Evolutionary conservation across 2,888 invertebrate genomes (phyloP).

Genomic region (Campoplex capitator): DNA sequence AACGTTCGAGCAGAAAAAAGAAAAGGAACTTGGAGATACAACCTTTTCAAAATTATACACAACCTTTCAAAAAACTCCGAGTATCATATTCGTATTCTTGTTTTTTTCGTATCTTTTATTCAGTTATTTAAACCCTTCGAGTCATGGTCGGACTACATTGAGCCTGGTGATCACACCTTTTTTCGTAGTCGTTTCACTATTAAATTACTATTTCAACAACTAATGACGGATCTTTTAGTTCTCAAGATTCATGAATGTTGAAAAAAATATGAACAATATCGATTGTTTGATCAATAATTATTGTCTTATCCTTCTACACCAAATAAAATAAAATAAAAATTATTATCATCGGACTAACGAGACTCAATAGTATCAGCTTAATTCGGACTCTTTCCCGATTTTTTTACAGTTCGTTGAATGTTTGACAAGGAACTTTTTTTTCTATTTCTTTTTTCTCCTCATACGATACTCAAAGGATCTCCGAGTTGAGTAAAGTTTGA

Average conservation of each 20-base stretch:
- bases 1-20: not conserved
- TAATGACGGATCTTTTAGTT: too few relatives aligned
- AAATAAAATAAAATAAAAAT: too few relatives aligned
- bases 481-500: slow-evolving; percentile 36
- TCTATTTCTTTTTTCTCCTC: slow-evolving; percentile 4
- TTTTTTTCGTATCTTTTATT: not conserved
- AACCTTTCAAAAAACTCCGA: not conserved
- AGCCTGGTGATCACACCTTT: too few relatives aligned
- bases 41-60: slow-evolving; percentile 9
- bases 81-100: not conserved
- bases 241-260: too few relatives aligned
- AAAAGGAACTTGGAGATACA: not conserved
- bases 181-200: too few relatives aligned
- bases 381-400: not conserved
- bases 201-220: too few relatives aligned
- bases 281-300: too few relatives aligned
- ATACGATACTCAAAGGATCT: slow-evolving; percentile 11
- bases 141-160: too few relatives aligned
- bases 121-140: not conserved
- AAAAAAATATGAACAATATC: too few relatives aligned
- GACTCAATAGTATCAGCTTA: not conserved
- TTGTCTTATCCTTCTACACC: too few relatives aligned
- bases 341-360: not conserved
- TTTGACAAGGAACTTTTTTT: not conserved
- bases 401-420: not conserved